A percentile compares a stretch with the other conserved stretches of the same genome.
Evolutionary conservation across 2,113 vertebrate species (phyloP).

Genomic region (Microtus ochrogaster): DNA sequence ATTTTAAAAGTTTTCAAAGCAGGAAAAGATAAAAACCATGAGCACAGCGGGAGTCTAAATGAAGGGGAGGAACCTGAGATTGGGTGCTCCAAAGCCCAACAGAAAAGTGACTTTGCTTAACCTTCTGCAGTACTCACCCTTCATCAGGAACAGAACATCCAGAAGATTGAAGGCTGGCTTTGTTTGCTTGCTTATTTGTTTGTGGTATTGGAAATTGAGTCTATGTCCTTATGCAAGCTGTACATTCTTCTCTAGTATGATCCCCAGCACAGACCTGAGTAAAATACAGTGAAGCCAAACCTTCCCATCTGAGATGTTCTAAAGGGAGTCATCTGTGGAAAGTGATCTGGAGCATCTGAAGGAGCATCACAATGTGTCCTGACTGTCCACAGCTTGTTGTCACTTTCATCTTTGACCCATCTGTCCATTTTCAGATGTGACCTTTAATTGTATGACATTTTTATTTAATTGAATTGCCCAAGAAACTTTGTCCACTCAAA

Average conservation of each 20-base stretch:
- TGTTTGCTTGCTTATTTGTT: not conserved
- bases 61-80: not conserved
- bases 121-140: not conserved
- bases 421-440: not conserved
- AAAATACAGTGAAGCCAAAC: constrained; percentile 39
- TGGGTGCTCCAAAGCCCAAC: not conserved
- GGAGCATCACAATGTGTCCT: not conserved
- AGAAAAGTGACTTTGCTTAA: not conserved
- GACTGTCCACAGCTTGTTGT: not conserved
- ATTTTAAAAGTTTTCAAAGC: not conserved
- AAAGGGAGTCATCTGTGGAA: not conserved
- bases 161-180: not conserved
- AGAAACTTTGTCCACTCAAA: constrained; percentile 25
- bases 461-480: not conserved
- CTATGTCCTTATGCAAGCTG: not conserved
- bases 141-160: not conserved
- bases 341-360: constrained; percentile 37
- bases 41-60: not conserved
- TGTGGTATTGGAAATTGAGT: not conserved
- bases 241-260: not conserved
- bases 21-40: not conserved
- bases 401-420: not conserved
- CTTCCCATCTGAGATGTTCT: not conserved
- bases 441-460: not conserved
- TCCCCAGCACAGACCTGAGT: not conserved